Conservation (phyloP, 2,888 invertebrate species). For the Melanargia galathea region DNA sequence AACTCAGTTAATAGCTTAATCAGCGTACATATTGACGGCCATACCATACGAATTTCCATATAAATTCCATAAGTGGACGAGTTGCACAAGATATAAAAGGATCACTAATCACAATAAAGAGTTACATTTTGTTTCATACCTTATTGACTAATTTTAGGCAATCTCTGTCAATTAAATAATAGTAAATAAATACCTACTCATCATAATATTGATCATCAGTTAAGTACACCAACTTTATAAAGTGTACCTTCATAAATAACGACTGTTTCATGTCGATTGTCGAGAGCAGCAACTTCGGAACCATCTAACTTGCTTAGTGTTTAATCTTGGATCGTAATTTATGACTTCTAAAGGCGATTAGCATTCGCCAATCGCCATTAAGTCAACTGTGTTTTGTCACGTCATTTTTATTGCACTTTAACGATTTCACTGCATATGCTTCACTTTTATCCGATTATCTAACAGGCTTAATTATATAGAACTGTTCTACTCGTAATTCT, state of each 20-base stretch:
- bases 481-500: slow-evolving; percentile 8
- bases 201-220: too few relatives aligned
- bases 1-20: too few relatives aligned
- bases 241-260: background rate
- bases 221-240: too few relatives aligned
- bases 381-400: slow-evolving; percentile 47
- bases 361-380: slow-evolving; percentile 50
- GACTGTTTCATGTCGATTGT: background rate
- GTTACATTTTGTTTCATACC: background rate
- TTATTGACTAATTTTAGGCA: too few relatives aligned
- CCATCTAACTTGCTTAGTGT: background rate
- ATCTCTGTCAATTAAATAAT: too few relatives aligned
- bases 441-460: slow-evolving; percentile 48
- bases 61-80: background rate
- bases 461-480: slow-evolving; percentile 28
- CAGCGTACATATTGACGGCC: too few relatives aligned
- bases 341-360: slow-evolving; percentile 44
- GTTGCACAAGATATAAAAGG: too few relatives aligned
- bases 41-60: background rate
- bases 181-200: too few relatives aligned
- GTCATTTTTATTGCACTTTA: slow-evolving; percentile 53
- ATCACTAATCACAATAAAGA: background rate
- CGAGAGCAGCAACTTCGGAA: background rate
- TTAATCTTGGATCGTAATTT: slow-evolving; percentile 11
- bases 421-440: slow-evolving; percentile 57